Conservation (phyloP, 2,113 vertebrate genomes). For the Serinus canaria region DNA sequence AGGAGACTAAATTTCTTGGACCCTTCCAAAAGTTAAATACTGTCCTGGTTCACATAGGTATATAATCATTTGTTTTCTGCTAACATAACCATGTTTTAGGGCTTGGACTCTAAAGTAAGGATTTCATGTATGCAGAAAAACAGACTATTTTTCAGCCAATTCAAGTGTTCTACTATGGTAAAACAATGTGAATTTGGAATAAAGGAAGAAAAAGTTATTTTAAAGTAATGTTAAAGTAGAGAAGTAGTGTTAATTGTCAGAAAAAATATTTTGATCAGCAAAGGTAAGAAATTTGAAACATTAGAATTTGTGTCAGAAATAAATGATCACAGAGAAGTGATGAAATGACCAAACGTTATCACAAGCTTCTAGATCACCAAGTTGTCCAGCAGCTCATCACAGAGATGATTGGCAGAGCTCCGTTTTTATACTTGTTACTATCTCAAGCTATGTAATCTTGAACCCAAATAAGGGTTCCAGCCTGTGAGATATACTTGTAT, state of each 20-base stretch:
- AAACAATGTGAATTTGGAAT: background rate
- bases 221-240: too few relatives aligned
- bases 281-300: background rate
- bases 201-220: background rate
- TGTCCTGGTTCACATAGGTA: background rate
- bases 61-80: background rate
- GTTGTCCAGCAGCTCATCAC: background rate
- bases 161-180: background rate
- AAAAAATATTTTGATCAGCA: background rate
- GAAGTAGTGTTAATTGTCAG: background rate
- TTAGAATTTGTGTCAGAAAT: background rate
- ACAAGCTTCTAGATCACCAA: background rate
- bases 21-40: background rate
- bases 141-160: background rate
- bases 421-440: background rate
- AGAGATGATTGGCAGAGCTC: background rate
- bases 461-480: background rate
- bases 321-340: background rate
- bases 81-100: background rate
- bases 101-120: background rate
- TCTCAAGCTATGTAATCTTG: background rate
- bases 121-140: background rate
- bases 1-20: background rate
- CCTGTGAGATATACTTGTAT: fast-evolving
- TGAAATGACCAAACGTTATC: background rate